Evolutionary conservation across 2,113 vertebrate species (phyloP).

Genomic region (Nothobranchius kuhntae): DNA sequence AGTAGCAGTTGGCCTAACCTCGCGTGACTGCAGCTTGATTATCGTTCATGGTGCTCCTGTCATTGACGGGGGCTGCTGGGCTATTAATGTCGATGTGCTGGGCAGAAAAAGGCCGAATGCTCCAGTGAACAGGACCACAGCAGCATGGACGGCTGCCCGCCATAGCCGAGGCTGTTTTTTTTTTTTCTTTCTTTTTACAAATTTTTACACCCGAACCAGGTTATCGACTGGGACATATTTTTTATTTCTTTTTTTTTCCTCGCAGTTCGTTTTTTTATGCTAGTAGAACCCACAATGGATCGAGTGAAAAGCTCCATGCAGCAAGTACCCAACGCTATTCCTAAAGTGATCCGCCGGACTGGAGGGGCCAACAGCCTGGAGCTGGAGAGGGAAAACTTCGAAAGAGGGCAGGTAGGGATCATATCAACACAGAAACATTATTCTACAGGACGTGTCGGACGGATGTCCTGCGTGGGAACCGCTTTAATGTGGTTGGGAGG

Average conservation of each 20-base stretch:
- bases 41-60: slow-evolving; percentile 52
- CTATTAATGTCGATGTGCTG: not conserved
- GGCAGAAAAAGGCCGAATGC: slow-evolving; percentile 58
- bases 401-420: slow-evolving; percentile 83
- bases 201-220: not conserved
- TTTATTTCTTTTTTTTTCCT: not conserved
- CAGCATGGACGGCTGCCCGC: slow-evolving; percentile 58
- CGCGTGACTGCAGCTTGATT: not conserved
- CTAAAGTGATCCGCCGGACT: slow-evolving; percentile 86
- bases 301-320: slow-evolving; percentile 89
- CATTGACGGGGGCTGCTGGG: slow-evolving; percentile 64
- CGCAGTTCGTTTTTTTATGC: slow-evolving; percentile 10
- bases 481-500: slow-evolving; percentile 19
- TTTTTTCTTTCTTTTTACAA: not conserved
- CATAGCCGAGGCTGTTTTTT: slow-evolving; percentile 28
- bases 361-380: slow-evolving; percentile 83
- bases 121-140: slow-evolving; percentile 49
- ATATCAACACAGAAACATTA: not conserved
- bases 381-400: slow-evolving; percentile 88
- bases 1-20: rapidly evolving
- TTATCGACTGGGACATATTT: not conserved
- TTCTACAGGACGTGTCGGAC: slow-evolving; percentile 10
- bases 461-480: slow-evolving; percentile 7
- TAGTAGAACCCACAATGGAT: slow-evolving; percentile 77
- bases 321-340: slow-evolving; percentile 89